Conservation (phyloP, 2,888 invertebrate species). For the Lamproptera curius region DNA sequence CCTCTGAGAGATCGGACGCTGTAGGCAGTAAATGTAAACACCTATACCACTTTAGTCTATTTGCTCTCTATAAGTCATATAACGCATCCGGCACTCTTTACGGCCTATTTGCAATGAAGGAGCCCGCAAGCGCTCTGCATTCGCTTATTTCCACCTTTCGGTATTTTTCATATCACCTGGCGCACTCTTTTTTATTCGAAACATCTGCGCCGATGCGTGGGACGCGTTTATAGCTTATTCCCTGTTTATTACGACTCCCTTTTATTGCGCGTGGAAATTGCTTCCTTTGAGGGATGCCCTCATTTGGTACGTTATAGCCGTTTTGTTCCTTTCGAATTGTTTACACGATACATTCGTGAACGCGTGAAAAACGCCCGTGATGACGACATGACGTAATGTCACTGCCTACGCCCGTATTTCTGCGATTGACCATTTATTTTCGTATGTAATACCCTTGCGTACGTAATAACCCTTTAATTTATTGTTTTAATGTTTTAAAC, state of each 20-base stretch:
- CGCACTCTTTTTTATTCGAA: slow-evolving; percentile 29
- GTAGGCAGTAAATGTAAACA: slow-evolving; percentile 1
- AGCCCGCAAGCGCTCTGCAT: slow-evolving; percentile 50
- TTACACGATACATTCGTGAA: too few relatives aligned
- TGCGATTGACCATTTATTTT: too few relatives aligned
- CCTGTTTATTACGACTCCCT: slow-evolving; percentile 17
- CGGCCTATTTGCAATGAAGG: slow-evolving; percentile 65
- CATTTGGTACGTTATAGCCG: not conserved
- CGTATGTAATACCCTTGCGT: too few relatives aligned
- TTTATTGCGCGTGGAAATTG: slow-evolving; percentile 21
- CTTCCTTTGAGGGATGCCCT: slow-evolving; percentile 2
- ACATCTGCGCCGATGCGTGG: slow-evolving; percentile 39
- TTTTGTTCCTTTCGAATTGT: not conserved
- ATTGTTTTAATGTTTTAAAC: too few relatives aligned
- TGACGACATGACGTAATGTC: too few relatives aligned
- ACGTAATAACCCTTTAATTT: too few relatives aligned
- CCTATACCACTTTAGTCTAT: too few relatives aligned
- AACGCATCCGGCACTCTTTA: slow-evolving; percentile 56
- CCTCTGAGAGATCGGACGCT: slow-evolving; percentile 1
- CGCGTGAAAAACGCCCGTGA: too few relatives aligned
- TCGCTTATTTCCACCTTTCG: slow-evolving; percentile 49
- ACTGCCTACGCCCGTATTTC: too few relatives aligned
- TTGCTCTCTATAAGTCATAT: slow-evolving; percentile 29
- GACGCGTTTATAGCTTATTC: slow-evolving; percentile 34
- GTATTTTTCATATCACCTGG: slow-evolving; percentile 51